Conservation (phyloP, 2,888 invertebrate species). For the Drosophila eohydei region DNA sequence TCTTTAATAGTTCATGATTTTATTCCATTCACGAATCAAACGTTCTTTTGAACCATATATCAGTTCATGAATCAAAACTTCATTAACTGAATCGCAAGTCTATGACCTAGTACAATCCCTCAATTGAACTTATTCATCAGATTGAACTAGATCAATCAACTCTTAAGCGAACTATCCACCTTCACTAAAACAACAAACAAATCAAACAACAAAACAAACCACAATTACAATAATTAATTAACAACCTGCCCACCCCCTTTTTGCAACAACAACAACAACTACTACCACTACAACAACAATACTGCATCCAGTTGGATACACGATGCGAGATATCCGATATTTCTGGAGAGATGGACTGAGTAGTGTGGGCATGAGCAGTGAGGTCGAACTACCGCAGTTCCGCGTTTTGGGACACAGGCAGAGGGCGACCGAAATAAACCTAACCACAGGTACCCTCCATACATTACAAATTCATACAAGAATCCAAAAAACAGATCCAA, state of each 20-base stretch:
- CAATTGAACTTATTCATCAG: conserved; percentile 5
- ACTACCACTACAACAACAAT: not conserved
- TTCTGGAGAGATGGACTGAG: conserved; percentile 96
- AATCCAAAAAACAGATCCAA: conserved; percentile 32
- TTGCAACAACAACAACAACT: conserved; percentile 68
- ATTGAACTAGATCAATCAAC: not conserved
- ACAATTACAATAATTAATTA: conserved; percentile 72
- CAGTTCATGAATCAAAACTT: not conserved
- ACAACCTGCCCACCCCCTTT: conserved; percentile 71
- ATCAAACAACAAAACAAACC: conserved; percentile 37
- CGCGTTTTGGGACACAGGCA: conserved; percentile 98
- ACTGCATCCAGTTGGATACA: conserved; percentile 93
- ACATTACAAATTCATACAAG: conserved; percentile 75
- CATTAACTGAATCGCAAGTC: not conserved
- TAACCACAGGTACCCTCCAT: conserved; percentile 95
- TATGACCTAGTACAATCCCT: not conserved
- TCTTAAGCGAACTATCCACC: conserved; percentile 4
- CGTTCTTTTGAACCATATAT: not conserved
- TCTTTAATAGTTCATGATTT: no score
- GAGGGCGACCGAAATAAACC: conserved; percentile 96
- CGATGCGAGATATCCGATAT: conserved; percentile 98
- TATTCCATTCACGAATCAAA: not conserved
- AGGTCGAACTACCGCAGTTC: conserved; percentile 98
- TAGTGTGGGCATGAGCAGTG: conserved; percentile 97
- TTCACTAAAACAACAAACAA: conserved; percentile 41